Base-by-base conservation (phyloP, 2,113 vertebrate species). In the Ammospiza caudacuta region DNA sequence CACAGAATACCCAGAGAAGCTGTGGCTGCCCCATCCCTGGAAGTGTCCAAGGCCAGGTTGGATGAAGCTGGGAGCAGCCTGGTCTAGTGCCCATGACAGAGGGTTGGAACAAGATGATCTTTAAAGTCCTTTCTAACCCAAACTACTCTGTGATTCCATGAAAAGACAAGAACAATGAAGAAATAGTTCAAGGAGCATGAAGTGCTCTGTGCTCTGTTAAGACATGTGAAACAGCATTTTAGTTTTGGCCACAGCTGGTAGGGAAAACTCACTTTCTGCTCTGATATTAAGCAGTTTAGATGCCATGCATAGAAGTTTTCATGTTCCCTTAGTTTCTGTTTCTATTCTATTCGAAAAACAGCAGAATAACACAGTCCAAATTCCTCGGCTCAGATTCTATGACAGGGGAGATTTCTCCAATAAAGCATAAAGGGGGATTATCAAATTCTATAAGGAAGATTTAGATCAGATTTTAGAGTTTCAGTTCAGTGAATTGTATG, bases 31-130 rank as follows among this genome's bases (percentile, higher is more conserved):
- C 12, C 33, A 62, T n/a, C 19, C 46, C 47, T 54, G 33, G 39
- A 5, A n/a, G 12, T 11, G 47, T 24, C 0, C 39, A 7, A 61
- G 33, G 22, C 4, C 22, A 52, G 39, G 8, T 0, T 70, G 8
- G 39, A 39, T 1, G 2, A 4, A 9, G 15, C 15, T 87, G 46
- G 39, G 28, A 78, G 6, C 15, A 69, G 2, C 6, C 46, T 69
- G 74, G 47, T 0, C 0, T 9, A 3, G 9, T 62, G 27, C 1
- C 27, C 8, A 3, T 39, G 39, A 9, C 27, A 87, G 63, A 15
- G 8, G 4, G 5, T 3, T 54, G 8, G 11, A 44, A 54, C 1
- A 1, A 4, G 10, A 24, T 24, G 28, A 24, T 33, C 19, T 87
- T 33, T 4, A 46, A 69, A 3, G 12, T 29, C 8, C 23, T 28